Conservation (phyloP, 2,113 vertebrate species). For the Notechis scutatus region DNA sequence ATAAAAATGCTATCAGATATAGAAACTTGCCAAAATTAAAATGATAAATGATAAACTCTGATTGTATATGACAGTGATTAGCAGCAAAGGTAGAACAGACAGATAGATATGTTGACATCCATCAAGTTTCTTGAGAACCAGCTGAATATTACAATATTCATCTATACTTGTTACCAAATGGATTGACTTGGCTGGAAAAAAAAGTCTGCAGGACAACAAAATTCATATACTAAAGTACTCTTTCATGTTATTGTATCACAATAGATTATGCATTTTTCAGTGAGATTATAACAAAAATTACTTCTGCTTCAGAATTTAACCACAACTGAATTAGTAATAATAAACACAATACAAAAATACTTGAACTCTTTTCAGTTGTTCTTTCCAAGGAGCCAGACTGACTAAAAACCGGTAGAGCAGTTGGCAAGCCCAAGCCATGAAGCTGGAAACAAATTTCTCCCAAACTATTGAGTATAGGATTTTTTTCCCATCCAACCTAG, state of each 20-base stretch:
- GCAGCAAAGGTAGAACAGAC: neutral
- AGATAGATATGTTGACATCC: neutral
- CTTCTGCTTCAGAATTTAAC: neutral
- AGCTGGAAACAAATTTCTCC: neutral
- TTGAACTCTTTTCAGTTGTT: neutral
- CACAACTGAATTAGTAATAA: neutral
- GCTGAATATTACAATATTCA: neutral
- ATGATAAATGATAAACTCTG: neutral
- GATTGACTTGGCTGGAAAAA: neutral
- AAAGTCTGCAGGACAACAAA: neutral
- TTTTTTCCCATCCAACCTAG: neutral
- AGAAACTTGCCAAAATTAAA: neutral
- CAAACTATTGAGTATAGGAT: neutral
- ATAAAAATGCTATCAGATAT: neutral
- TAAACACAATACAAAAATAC: neutral
- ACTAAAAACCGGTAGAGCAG: neutral
- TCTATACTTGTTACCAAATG: neutral
- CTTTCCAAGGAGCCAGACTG: neutral
- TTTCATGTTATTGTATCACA: neutral
- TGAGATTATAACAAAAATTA: neutral
- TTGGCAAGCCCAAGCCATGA: neutral
- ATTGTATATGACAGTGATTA: neutral
- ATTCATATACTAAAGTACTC: neutral
- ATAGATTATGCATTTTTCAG: neutral
- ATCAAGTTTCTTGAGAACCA: neutral